phyloP scores from a whole-genome alignment of 2,113 vertebrate species.

The Dromiciops gliroides region DNA sequence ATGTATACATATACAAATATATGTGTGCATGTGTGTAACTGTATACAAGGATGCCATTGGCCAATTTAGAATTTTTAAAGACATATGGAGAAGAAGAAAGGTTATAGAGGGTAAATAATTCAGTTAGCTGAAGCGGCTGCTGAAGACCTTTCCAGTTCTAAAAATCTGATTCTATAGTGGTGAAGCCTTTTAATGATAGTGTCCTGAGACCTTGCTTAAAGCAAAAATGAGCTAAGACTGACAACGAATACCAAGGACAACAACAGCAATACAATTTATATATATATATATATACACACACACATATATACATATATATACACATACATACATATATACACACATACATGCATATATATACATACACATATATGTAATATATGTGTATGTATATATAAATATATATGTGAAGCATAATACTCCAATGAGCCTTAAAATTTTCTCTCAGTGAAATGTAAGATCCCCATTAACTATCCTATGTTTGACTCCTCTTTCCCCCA shows the following conservation, averaged over 20 bases:
- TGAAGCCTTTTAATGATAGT: not conserved
- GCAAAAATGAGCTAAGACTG: not conserved
- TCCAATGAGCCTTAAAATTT: too few species aligned
- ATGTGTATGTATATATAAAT: too few species aligned
- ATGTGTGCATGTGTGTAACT: not conserved
- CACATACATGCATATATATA: too few species aligned
- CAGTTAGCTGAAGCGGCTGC: not conserved
- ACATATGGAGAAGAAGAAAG: not conserved
- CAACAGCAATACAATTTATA: not conserved
- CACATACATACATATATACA: too few species aligned
- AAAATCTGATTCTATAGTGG: not conserved
- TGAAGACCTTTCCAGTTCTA: not conserved
- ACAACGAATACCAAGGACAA: not conserved
- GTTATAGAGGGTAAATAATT: not conserved
- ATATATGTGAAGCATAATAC: too few species aligned
- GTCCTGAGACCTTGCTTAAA: not conserved
- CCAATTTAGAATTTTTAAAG: not conserved
- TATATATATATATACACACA: too few species aligned
- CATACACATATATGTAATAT: too few species aligned
- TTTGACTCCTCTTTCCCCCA: too few species aligned
- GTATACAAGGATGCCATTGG: not conserved
- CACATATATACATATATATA: too few species aligned
- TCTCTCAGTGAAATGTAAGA: too few species aligned
- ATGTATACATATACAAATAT: too few species aligned
- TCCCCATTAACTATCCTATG: too few species aligned